Conservation (phyloP, 2,113 vertebrate genomes). For the Alectura lathami region DNA sequence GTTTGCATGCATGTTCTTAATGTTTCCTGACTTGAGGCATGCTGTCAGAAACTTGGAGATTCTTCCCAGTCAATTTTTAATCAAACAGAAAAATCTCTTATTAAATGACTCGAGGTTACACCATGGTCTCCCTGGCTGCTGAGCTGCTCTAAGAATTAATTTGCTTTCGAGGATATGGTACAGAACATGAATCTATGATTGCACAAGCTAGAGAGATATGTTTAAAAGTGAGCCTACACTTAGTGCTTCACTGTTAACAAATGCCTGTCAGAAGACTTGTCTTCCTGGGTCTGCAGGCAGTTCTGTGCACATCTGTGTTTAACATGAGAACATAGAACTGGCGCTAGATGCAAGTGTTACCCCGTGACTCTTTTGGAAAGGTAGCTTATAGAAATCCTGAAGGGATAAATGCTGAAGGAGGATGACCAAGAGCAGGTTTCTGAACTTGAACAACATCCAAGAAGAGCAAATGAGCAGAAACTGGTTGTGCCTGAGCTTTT, state of each 20-base stretch:
- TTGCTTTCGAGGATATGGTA: not conserved
- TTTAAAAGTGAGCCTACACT: not conserved
- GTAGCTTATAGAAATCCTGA: not conserved
- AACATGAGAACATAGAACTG: not conserved
- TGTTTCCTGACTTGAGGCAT: not conserved
- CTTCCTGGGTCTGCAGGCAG: not conserved
- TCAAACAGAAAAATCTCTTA: not conserved
- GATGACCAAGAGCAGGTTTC: not conserved
- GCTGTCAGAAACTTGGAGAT: not conserved
- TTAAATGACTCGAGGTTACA: not conserved
- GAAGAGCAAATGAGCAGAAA: not conserved
- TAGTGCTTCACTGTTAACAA: constrained; percentile 11
- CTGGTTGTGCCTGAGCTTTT: not conserved
- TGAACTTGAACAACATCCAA: not conserved
- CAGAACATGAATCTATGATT: not conserved
- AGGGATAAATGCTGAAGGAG: not conserved
- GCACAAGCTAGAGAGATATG: not conserved
- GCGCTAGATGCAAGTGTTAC: not conserved
- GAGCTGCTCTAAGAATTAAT: not conserved
- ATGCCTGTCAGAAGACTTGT: not conserved
- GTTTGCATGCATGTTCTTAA: not conserved
- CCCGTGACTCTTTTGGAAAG: not conserved
- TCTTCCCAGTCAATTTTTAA: too few species aligned
- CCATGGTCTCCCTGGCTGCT: not conserved
- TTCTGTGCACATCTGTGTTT: not conserved